These are phyloP conservation scores for Glossophaga mutica DNA, from an alignment of 2,797 vertebrate genomes.

Conservation along the genomic window DNA sequence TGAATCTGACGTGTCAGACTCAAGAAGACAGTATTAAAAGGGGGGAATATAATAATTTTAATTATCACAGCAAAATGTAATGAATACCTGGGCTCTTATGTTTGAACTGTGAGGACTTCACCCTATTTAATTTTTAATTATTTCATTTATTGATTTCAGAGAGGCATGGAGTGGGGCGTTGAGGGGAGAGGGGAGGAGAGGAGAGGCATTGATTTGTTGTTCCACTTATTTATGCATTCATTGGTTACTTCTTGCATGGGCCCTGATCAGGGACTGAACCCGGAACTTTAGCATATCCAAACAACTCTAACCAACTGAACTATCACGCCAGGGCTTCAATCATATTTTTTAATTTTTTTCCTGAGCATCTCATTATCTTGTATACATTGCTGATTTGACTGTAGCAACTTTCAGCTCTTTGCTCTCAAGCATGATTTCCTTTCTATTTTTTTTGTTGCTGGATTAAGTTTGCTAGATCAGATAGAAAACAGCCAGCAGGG, in stretches of 20 bases:
- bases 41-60: background rate
- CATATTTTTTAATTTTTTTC: background rate
- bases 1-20: too few species aligned
- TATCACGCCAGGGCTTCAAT: background rate
- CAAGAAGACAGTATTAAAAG: background rate
- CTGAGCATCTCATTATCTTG: background rate
- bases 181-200: background rate
- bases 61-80: background rate
- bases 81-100: background rate
- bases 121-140: background rate
- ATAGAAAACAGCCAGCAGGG: background rate
- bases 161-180: background rate
- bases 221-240: background rate
- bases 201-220: background rate
- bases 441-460: background rate
- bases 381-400: background rate
- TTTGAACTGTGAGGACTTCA: background rate
- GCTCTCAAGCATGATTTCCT: background rate
- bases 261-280: too few species aligned
- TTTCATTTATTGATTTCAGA: background rate
- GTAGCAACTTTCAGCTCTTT: background rate
- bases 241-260: background rate
- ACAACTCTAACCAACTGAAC: background rate
- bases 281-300: background rate
- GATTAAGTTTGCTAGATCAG: background rate